Evolutionary conservation across 53 echinoderm and acorn worm species (phyloP).

Genomic region (Mesocentrotus franciscanus): DNA sequence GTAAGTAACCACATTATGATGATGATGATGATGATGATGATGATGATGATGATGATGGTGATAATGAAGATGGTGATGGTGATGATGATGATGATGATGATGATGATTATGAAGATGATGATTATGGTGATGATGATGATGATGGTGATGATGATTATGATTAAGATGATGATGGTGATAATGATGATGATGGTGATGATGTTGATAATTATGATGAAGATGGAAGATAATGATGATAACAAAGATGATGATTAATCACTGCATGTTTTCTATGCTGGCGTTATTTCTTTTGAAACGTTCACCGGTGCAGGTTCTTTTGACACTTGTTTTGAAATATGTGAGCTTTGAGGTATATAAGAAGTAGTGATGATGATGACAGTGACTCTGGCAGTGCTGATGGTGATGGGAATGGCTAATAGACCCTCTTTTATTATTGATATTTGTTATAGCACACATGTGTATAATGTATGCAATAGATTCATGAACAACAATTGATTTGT

Average conservation of each 20-base stretch:
- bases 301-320: no score
- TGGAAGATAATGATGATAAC: neutral
- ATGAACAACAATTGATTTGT: no score
- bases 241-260: neutral
- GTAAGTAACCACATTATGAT: conserved; percentile 69
- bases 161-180: neutral
- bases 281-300: no score
- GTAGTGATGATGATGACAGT: neutral
- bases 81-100: neutral
- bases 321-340: no score
- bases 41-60: neutral
- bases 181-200: neutral
- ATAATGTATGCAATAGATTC: no score
- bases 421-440: no score
- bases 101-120: neutral
- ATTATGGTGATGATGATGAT: neutral
- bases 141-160: neutral
- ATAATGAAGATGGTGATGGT: neutral
- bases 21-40: neutral
- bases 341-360: no score
- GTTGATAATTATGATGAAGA: neutral
- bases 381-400: neutral
- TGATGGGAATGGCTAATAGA: neutral
- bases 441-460: no score
- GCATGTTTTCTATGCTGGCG: no score